These are phyloP conservation scores for Phainopepla nitens DNA, from an alignment of 2,113 vertebrate genomes.

Conservation along the genomic window DNA sequence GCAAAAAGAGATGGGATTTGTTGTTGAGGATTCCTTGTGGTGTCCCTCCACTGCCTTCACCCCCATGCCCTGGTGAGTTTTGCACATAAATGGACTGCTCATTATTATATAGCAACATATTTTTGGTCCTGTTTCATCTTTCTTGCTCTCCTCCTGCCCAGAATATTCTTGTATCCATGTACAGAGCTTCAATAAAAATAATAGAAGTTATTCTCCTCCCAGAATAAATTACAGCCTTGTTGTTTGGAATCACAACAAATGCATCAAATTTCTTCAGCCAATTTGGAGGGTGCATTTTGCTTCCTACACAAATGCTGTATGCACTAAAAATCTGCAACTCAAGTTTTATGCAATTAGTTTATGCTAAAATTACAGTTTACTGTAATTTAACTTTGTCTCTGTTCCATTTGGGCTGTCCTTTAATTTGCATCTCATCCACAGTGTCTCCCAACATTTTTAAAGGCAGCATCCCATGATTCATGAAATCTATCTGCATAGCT, in stretches of 20 bases:
- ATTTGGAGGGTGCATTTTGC: not conserved
- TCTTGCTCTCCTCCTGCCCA: not conserved
- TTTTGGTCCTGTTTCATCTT: not conserved
- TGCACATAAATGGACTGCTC: not conserved
- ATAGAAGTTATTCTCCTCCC: not conserved
- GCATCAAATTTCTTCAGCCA: not conserved
- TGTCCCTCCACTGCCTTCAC: rapidly evolving
- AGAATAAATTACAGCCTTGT: not conserved
- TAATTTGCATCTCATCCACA: not conserved
- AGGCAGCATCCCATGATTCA: not conserved
- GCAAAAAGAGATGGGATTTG: not conserved
- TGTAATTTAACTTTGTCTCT: not conserved
- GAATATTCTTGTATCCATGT: not conserved
- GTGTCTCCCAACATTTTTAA: not conserved
- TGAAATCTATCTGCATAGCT: not conserved
- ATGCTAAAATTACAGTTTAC: not conserved
- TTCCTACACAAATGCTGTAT: not conserved
- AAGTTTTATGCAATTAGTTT: not conserved
- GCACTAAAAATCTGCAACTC: not conserved
- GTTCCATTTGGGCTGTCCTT: not conserved
- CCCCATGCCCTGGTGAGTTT: rapidly evolving
- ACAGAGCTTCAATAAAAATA: not conserved
- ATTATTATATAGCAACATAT: not conserved
- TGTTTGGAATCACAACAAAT: not conserved
- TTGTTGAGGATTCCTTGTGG: not conserved